Conservation (phyloP, 2,888 invertebrate genomes). For the Cosmorhoe ocellata region DNA sequence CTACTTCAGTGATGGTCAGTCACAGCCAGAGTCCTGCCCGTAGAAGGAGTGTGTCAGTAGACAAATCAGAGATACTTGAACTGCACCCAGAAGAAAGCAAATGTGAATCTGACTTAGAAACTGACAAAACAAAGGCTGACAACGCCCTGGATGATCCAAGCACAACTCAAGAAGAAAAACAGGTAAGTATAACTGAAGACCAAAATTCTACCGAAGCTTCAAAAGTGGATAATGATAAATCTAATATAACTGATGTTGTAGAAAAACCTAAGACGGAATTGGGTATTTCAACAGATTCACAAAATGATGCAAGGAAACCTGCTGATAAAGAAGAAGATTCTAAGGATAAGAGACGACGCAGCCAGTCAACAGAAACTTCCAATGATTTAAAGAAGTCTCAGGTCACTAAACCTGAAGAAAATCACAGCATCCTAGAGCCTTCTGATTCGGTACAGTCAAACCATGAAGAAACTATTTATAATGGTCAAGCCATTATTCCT, state of each 20-base stretch:
- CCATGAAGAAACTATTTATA: slow-evolving; percentile 52
- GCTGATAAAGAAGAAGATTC: slow-evolving; percentile 16
- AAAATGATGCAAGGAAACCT: slow-evolving; percentile 36
- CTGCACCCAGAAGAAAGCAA: slow-evolving; percentile 66
- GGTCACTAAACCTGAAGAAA: slow-evolving; percentile 22
- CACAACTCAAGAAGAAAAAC: slow-evolving; percentile 42
- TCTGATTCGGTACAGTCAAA: slow-evolving; percentile 48
- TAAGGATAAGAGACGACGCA: slow-evolving; percentile 38
- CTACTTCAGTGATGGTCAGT: slow-evolving; percentile 25
- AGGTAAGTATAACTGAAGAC: slow-evolving; percentile 75
- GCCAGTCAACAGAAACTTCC: slow-evolving; percentile 42
- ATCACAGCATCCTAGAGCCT: slow-evolving; percentile 37
- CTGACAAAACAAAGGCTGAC: slow-evolving; percentile 46
- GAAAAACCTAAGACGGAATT: slow-evolving; percentile 51
- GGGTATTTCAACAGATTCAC: slow-evolving; percentile 43
- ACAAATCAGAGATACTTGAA: slow-evolving; percentile 68
- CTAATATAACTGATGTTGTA: slow-evolving; percentile 74
- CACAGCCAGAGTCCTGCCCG: slow-evolving; percentile 32
- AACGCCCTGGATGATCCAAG: slow-evolving; percentile 34
- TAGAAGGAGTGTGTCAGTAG: slow-evolving; percentile 54
- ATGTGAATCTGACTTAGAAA: slow-evolving; percentile 57
- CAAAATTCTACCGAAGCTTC: slow-evolving; percentile 54
- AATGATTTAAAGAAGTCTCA: slow-evolving; percentile 35
- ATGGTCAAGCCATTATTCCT: slow-evolving; percentile 55
- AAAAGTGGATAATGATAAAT: slow-evolving; percentile 49